Evolutionary conservation across 1,140 invertebrate genomes (phyloP).

Genomic region (Meloidogyne exigua): DNA sequence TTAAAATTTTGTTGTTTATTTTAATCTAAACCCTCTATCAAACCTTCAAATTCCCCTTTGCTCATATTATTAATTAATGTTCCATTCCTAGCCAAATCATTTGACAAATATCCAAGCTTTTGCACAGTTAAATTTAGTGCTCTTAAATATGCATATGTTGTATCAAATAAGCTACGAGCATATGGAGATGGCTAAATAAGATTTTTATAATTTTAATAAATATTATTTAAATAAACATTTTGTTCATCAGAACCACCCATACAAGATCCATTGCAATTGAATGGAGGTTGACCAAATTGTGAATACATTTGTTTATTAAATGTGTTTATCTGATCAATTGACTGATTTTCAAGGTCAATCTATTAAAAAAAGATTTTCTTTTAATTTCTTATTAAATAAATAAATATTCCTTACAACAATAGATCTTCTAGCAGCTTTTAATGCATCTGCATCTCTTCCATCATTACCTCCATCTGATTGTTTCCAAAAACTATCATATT

Average conservation of each 20-base stretch:
- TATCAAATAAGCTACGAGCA: slow-evolving; percentile 39
- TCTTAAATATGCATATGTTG: slow-evolving; percentile 34
- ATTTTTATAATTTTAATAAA: background rate
- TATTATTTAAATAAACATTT: background rate
- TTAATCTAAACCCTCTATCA: too few relatives aligned
- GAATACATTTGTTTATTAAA: slow-evolving; percentile 31
- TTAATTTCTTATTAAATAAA: background rate
- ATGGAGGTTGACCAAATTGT: slow-evolving; percentile 36
- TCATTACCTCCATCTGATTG: slow-evolving; percentile 30
- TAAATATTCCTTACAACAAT: slow-evolving; percentile 30
- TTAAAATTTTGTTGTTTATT: too few relatives aligned
- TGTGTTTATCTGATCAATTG: slow-evolving; percentile 23
- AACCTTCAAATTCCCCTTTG: slow-evolving; percentile 14
- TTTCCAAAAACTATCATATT: slow-evolving; percentile 31
- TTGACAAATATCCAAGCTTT: slow-evolving; percentile 6
- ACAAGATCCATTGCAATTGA: slow-evolving; percentile 39
- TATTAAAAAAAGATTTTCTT: slow-evolving; percentile 18
- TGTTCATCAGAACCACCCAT: slow-evolving; percentile 32
- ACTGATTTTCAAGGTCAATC: slow-evolving; percentile 37
- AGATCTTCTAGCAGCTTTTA: slow-evolving; percentile 20
- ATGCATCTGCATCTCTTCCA: slow-evolving; percentile 39
- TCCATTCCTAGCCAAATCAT: slow-evolving; percentile 24
- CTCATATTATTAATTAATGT: slow-evolving; percentile 10
- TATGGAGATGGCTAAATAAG: slow-evolving; percentile 33
- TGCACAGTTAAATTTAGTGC: slow-evolving; percentile 39